Evolutionary conservation across 2,888 invertebrate species (phyloP).

Genomic region (Marronus borbonicus): DNA sequence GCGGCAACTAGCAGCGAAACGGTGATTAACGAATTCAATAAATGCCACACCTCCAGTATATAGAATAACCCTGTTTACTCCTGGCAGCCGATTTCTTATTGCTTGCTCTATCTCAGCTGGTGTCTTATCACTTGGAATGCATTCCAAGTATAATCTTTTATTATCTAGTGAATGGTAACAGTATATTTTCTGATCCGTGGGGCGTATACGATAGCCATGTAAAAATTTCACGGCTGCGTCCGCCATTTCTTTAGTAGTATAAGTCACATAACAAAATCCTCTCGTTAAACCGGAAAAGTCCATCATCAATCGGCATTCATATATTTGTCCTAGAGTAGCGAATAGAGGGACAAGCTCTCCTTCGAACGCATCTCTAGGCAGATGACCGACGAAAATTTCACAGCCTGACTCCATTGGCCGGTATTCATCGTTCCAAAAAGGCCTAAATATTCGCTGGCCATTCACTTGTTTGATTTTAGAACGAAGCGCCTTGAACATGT

Average conservation of each 20-base stretch:
- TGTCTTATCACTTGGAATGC: constrained; percentile 52
- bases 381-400: constrained; percentile 83
- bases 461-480: constrained; percentile 67
- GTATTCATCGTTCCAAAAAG: constrained; percentile 60
- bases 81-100: constrained; percentile 33
- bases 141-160: constrained; percentile 80
- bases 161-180: constrained; percentile 86
- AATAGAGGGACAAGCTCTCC: constrained; percentile 83
- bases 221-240: constrained; percentile 76
- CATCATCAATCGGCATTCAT: constrained; percentile 86
- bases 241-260: constrained; percentile 74
- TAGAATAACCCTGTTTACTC: constrained; percentile 24
- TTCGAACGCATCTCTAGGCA: constrained; percentile 83
- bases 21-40: constrained; percentile 58
- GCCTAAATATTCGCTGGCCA: constrained; percentile 82
- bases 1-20: constrained; percentile 39
- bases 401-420: constrained; percentile 70
- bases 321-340: constrained; percentile 76
- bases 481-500: neutral
- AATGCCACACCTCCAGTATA: constrained; percentile 43
- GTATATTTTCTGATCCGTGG: constrained; percentile 75
- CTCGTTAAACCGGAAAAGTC: constrained; percentile 84
- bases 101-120: constrained; percentile 42
- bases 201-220: constrained; percentile 79
- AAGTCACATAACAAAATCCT: constrained; percentile 84